phyloP scores from a whole-genome alignment of 2,797 vertebrate genomes.

The Remorina albescens region DNA sequence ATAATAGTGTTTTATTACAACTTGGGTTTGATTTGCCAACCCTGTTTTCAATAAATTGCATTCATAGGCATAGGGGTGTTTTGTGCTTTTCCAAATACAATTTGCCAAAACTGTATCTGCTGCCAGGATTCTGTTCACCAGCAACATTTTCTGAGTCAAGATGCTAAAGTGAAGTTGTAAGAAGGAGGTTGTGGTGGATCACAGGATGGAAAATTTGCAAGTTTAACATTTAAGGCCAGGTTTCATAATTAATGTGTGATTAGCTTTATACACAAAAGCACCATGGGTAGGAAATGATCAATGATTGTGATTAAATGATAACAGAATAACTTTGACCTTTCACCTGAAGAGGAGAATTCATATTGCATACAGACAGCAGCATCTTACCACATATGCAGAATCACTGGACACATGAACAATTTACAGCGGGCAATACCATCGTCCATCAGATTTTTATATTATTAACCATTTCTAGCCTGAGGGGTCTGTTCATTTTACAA shows the following conservation, averaged over 20 bases:
- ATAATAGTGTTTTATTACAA: neutral
- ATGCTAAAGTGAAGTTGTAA: neutral
- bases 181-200: neutral
- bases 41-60: neutral
- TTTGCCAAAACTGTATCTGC: neutral
- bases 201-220: neutral
- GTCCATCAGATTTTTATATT: slow-evolving; percentile 55
- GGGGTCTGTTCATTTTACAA: slow-evolving; percentile 74
- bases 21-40: neutral
- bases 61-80: neutral
- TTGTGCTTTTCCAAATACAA: neutral
- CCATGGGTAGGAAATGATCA: neutral
- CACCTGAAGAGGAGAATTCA: neutral
- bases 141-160: neutral
- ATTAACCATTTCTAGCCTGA: slow-evolving; percentile 64
- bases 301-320: neutral
- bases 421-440: slow-evolving; percentile 23
- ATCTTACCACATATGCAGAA: neutral
- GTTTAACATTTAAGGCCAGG: neutral
- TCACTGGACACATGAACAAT: slow-evolving; percentile 18
- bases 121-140: neutral
- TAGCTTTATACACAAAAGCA: neutral
- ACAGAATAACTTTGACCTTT: neutral
- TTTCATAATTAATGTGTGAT: neutral
- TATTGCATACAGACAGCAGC: neutral